Base-by-base conservation (phyloP, 2,113 vertebrate species). In the Cricetomys ansorgei region DNA sequence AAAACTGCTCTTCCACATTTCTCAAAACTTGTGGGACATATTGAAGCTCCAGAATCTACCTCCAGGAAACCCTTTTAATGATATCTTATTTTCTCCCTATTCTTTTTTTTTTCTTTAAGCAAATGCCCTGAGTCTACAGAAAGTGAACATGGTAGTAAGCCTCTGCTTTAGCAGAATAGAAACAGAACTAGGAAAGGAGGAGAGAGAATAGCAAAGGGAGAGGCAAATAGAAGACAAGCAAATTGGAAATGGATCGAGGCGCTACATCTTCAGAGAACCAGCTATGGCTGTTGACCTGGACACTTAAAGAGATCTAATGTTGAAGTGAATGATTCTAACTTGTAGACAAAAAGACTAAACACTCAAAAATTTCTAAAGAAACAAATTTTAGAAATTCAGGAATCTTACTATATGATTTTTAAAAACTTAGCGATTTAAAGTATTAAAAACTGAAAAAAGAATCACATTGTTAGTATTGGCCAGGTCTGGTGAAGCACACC, bases 281-380 rank as follows among this genome's bases (percentile, higher is more conserved):
- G 69, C 72, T 62, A 57, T 16, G 81, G 48, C 59, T 69, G 59
- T n/a, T 92, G 27, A 93, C 59, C 50, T 92, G 25, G 67, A 87
- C 37, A 89, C 48, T 72, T 79, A 87, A 72, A 94, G 34, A 31
- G 79, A 40, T 43, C 15, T 80, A 89, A 40, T 90, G 53, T 40
- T 94, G 50, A 83, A 91, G 53, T 88, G 50, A 93, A 89, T 86
- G 43, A 89, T 2, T 53, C 15, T 57, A 92, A 77, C 11, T 59
- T 65, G 50, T 65, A 85, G 17, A 95, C 48, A 89, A 91, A 96
- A 93, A 67, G 11, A 88, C 21, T 83, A 92, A 96, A 95, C 23
- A 9, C 40, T 84, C 76, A 50, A 84, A 94, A 83, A n/a, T 86
- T 90, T 91, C 64, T 85, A 65, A 89, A 91, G 37, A 96, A 91